Evolutionary conservation across 2,888 invertebrate genomes (phyloP).

Genomic region (Eueremaeus valkanovi): DNA sequence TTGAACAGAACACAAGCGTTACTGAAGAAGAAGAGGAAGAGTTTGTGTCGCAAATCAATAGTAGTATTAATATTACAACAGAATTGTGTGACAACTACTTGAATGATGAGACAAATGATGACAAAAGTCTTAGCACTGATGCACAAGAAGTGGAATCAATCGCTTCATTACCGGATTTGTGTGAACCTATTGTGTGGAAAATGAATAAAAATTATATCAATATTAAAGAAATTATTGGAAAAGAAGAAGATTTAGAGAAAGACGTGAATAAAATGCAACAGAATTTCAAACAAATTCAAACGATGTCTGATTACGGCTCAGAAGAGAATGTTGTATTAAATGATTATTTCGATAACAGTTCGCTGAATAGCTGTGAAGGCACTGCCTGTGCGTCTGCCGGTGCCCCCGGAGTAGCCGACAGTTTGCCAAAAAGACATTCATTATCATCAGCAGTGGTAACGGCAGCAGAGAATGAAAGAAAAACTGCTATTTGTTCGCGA

Average conservation of each 20-base stretch:
- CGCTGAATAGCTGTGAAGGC: neutral
- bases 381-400: no score
- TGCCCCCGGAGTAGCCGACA: neutral
- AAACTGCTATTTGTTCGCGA: neutral
- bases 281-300: neutral
- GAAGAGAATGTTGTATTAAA: constrained; percentile 12
- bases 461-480: neutral
- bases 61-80: constrained; percentile 14
- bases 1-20: neutral
- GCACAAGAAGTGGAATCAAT: neutral
- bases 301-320: neutral
- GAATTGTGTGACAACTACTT: constrained; percentile 7
- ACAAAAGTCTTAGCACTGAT: neutral
- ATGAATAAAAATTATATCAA: neutral
- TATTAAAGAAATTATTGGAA: neutral
- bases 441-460: neutral
- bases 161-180: neutral
- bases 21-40: neutral
- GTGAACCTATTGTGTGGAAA: neutral
- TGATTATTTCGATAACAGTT: constrained; percentile 17
- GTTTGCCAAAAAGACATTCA: neutral
- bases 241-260: neutral
- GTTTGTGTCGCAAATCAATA: constrained; percentile 22
- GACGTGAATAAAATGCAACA: neutral
- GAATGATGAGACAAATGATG: constrained; percentile 15